These are phyloP conservation scores for Anastrepha obliqua DNA, from an alignment of 1,140 invertebrate species.

Conservation along the genomic window DNA sequence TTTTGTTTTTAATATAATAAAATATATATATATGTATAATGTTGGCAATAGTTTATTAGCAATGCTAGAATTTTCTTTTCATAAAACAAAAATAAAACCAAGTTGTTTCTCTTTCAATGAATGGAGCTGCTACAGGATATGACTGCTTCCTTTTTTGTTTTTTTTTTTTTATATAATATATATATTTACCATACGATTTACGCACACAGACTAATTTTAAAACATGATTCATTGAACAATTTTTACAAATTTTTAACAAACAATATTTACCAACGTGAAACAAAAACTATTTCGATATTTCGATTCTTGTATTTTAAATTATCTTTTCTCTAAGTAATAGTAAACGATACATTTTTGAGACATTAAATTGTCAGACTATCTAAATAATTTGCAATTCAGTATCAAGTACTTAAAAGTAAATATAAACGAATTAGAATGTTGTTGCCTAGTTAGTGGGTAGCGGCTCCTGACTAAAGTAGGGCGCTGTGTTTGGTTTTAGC, in stretches of 20 bases:
- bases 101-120: slow-evolving; percentile 24
- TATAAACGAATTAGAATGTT: slow-evolving; percentile 11
- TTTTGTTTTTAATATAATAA: slow-evolving; percentile 29
- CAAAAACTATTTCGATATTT: slow-evolving; percentile 8
- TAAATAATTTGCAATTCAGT: slow-evolving; percentile 13
- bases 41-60: slow-evolving; percentile 46
- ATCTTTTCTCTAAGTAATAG: not conserved
- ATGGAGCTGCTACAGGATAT: slow-evolving; percentile 1
- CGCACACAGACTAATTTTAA: not conserved
- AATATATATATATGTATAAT: slow-evolving; percentile 7
- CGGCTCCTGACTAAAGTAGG: slow-evolving; percentile 94
- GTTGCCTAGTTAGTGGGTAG: slow-evolving; percentile 79
- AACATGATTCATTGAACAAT: too few relatives aligned
- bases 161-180: not conserved
- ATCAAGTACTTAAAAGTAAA: slow-evolving; percentile 36
- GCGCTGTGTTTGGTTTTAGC: slow-evolving; percentile 92
- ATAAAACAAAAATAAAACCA: not conserved
- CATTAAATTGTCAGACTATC: slow-evolving; percentile 36
- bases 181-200: not conserved
- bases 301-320: not conserved
- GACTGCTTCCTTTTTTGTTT: slow-evolving; percentile 1
- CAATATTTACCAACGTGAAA: not conserved
- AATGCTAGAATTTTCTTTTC: not conserved
- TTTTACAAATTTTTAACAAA: not conserved
- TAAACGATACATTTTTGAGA: not conserved